Conservation (phyloP, 53 echinoderm and acorn worm species). For the Glandiceps talaboti region DNA sequence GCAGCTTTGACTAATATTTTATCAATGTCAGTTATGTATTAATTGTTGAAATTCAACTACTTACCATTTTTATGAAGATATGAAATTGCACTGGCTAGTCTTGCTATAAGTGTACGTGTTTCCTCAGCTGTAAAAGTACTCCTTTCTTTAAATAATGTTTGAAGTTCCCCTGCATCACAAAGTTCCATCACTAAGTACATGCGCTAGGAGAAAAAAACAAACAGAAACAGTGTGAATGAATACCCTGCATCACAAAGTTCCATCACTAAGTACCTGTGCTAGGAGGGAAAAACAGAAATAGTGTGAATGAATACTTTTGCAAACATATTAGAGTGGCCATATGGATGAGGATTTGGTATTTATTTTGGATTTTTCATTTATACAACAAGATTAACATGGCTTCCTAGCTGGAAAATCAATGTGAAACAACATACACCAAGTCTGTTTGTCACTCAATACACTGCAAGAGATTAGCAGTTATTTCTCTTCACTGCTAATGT, state of each 20-base stretch:
- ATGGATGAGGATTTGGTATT: no score
- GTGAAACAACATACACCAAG: no score
- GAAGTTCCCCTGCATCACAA: slow-evolving; percentile 77
- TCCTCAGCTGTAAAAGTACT: slow-evolving; percentile 56
- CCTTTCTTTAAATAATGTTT: slow-evolving; percentile 29
- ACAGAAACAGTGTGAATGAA: slow-evolving; percentile 28
- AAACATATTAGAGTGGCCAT: no score
- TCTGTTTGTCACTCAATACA: no score
- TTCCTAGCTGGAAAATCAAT: no score
- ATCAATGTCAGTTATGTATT: no score
- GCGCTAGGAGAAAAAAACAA: slow-evolving; percentile 26
- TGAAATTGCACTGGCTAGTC: slow-evolving; percentile 69
- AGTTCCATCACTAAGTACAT: slow-evolving; percentile 93
- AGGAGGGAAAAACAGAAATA: slow-evolving; percentile 13
- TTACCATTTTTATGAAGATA: slow-evolving; percentile 97
- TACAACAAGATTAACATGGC: no score
- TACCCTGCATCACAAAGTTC: slow-evolving; percentile 89
- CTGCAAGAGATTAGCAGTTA: no score
- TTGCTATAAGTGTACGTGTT: slow-evolving; percentile 59
- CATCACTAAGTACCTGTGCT: slow-evolving; percentile 90
- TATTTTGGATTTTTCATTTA: no score
- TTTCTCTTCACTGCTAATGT: no score
- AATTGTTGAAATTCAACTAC: no score
- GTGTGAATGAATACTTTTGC: slow-evolving; percentile 47
- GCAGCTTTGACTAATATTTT: no score